A percentile compares a stretch with the other conserved stretches of the same genome.
Evolutionary conservation across 2,797 vertebrate species (phyloP).

Genomic region (Glyptemys insculpta): DNA sequence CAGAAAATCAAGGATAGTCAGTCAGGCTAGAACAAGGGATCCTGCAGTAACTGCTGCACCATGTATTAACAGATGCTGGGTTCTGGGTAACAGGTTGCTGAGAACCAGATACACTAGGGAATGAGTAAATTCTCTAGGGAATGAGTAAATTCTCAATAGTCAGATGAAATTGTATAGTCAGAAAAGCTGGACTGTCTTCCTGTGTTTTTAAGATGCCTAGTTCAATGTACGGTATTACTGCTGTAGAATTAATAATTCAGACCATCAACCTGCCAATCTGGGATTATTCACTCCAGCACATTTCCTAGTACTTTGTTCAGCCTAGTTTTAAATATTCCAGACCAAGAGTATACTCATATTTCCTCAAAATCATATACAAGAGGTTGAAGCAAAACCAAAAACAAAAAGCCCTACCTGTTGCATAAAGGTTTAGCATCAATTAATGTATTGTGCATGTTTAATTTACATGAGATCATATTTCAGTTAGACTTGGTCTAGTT

Average conservation of each 20-base stretch:
- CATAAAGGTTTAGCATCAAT: not conserved
- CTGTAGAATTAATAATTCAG: not conserved
- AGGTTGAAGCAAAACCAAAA: not conserved
- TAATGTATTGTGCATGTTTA: not conserved
- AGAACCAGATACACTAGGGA: not conserved
- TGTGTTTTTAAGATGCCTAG: not conserved
- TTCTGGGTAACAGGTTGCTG: not conserved
- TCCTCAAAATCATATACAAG: not conserved
- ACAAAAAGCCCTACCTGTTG: fast-evolving
- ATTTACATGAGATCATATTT: not conserved
- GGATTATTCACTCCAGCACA: fast-evolving
- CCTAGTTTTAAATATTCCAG: not conserved
- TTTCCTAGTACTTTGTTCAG: not conserved
- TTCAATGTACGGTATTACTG: not conserved
- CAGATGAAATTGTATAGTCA: not conserved
- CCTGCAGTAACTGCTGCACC: not conserved
- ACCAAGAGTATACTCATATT: not conserved
- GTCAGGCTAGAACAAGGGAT: not conserved
- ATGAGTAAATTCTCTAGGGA: not conserved
- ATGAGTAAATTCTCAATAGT: not conserved
- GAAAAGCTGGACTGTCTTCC: not conserved
- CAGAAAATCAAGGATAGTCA: not conserved
- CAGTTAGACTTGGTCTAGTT: not conserved
- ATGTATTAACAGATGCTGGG: constrained; percentile 14
- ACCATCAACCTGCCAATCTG: not conserved